Base-by-base conservation (phyloP, 1,140 invertebrate genomes). In the Mactra quadrangularis region DNA sequence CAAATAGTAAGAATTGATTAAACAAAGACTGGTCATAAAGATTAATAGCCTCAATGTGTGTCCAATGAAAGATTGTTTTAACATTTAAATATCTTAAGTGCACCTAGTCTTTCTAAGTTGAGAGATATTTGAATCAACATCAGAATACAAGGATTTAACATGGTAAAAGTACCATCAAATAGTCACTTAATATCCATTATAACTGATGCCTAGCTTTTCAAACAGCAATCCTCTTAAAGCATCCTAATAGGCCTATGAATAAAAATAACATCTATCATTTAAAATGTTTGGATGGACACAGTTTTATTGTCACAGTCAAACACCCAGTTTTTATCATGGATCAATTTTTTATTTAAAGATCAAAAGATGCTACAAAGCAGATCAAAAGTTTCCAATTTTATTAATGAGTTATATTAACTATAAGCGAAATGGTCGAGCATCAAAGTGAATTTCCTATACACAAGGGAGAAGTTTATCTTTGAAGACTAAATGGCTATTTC, bases 371-470 rank as follows among this genome's bases (percentile, higher is more conserved):
- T n/a, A 25, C 27, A 60, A 25, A 33, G 27, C 17, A 53, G 64
- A 81, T 81, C 50, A 81, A 78, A 78, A 41, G 60, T 78, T 78
- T 53, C 45, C 33, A 47, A 78, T 66, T 78, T 66, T 78, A 78
- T 78, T 78, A 68, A 78, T 78, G 76, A 78, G 45, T 57, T 78
- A 60, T 78, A 78, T 78, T 68, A 68, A 22, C 76, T 78, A 68
- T 68, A 78, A 78, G 76, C 76, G 64, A 78, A 78, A 78, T 78
- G 76, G 76, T 38, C 41, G 52, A 41, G 31, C 59, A 78, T 78
- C 75, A 77, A 77, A 77, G 55, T 59, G 27, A 59, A 68, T 57
- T 45, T 52, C 29, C 22, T 25, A 33, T 22, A 41, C 45, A 68
- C 45, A 53, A 45, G 76, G 76, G 62, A 68, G 15, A 55, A 59